phyloP scores from a whole-genome alignment of 2,113 vertebrate species.

The Paramormyrops kingsleyae region DNA sequence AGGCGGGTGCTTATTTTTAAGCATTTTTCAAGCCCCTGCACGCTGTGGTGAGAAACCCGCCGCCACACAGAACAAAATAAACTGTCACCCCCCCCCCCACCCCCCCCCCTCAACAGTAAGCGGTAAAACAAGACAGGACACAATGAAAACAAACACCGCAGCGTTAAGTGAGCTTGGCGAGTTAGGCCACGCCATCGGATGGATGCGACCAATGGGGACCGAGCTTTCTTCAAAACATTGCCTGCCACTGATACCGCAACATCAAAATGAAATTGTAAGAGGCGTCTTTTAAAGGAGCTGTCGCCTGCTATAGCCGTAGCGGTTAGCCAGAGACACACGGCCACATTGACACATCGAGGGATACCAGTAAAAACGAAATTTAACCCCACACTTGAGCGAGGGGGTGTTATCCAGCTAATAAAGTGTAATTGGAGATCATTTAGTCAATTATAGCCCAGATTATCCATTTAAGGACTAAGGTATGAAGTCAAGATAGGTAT shows the following conservation, averaged over 20 bases:
- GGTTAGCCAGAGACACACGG: not conserved
- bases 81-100: not conserved
- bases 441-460: constrained; percentile 49
- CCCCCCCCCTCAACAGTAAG: not conserved
- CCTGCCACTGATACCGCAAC: not conserved
- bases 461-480: constrained; percentile 55
- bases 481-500: constrained; percentile 45
- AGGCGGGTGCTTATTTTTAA: not conserved
- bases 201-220: not conserved
- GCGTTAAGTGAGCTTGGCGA: not conserved
- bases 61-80: not conserved
- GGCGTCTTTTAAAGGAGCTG: not conserved
- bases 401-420: constrained; percentile 41
- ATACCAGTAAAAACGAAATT: constrained; percentile 34
- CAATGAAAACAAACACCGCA: not conserved
- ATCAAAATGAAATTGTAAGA: not conserved
- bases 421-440: constrained; percentile 47
- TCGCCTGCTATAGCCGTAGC: not conserved
- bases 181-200: not conserved
- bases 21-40: not conserved
- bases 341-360: constrained; percentile 41
- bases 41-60: not conserved
- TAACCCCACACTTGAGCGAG: constrained; percentile 50
- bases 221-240: not conserved
- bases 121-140: not conserved